phyloP scores from a whole-genome alignment of 1,140 invertebrate genomes.

The Hycleus phaleratus region DNA sequence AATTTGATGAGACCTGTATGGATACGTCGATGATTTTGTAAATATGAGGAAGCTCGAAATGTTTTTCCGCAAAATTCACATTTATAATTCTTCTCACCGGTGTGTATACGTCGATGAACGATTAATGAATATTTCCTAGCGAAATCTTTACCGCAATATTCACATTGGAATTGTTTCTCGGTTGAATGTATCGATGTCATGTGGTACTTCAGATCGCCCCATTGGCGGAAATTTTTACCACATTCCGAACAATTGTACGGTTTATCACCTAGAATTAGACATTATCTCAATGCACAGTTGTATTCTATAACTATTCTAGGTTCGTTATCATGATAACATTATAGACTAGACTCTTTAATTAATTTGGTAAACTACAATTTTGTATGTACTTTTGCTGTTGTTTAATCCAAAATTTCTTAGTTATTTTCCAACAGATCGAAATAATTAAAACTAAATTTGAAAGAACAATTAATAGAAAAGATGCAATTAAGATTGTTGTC shows the following conservation, averaged over 20 bases:
- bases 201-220: constrained; percentile 87
- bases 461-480: too few relatives aligned
- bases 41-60: constrained; percentile 77
- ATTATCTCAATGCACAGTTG: too few relatives aligned
- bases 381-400: too few relatives aligned
- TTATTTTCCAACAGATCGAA: too few relatives aligned
- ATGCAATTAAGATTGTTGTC: too few relatives aligned
- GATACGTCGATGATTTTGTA: constrained; percentile 80
- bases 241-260: constrained; percentile 75
- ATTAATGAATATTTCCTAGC: constrained; percentile 88
- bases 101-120: constrained; percentile 84
- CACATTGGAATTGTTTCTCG: constrained; percentile 78
- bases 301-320: too few relatives aligned
- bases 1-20: constrained; percentile 59
- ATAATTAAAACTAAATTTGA: too few relatives aligned
- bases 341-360: too few relatives aligned
- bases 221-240: constrained; percentile 70
- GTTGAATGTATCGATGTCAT: constrained; percentile 75
- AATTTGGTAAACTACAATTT: too few relatives aligned
- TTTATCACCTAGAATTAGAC: constrained; percentile 44
- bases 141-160: constrained; percentile 87
- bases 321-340: too few relatives aligned
- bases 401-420: too few relatives aligned
- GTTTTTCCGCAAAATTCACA: constrained; percentile 79
- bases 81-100: constrained; percentile 80